Percentiles rank a stretch among this genome's conserved stretches.
Evolutionary conservation across 2,888 invertebrate species (phyloP).

Genomic region (Tachina fera): DNA sequence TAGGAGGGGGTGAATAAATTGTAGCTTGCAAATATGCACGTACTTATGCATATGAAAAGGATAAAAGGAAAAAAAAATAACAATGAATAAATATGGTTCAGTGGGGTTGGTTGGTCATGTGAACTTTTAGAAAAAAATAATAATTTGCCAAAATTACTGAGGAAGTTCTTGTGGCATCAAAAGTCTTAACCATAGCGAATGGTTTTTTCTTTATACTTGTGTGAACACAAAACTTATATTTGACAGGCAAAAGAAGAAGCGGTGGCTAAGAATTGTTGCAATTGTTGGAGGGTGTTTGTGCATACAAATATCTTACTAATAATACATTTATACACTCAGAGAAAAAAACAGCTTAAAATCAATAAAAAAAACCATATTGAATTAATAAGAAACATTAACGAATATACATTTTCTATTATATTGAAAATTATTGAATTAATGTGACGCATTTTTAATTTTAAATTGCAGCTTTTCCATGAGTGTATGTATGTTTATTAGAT

Average conservation of each 20-base stretch:
- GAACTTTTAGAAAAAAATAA: conserved; percentile 56
- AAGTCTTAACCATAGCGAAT: conserved; percentile 54
- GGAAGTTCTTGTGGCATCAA: conserved; percentile 66
- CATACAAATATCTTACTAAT: not conserved
- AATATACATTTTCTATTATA: no score
- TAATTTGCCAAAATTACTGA: conserved; percentile 69
- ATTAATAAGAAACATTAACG: no score
- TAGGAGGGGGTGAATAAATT: conserved; percentile 59
- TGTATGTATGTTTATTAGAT: no score
- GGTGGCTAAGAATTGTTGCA: not conserved
- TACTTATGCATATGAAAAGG: not conserved
- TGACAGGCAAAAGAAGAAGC: not conserved
- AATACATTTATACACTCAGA: not conserved
- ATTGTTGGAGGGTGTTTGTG: conserved; percentile 33
- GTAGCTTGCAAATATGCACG: not conserved
- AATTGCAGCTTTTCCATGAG: no score
- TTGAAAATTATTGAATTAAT: no score
- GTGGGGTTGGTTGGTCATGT: conserved; percentile 48
- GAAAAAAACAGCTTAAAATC: no score
- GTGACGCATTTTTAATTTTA: no score
- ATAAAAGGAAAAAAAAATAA: conserved; percentile 16
- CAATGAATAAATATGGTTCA: not conserved
- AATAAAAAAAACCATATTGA: no score
- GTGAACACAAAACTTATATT: not conserved
- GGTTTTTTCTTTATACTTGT: not conserved